Evolutionary conservation across 2,888 invertebrate genomes (phyloP), one percentile per base, ranked within the genome.

Genomic region (Stenodema calcarata): DNA sequence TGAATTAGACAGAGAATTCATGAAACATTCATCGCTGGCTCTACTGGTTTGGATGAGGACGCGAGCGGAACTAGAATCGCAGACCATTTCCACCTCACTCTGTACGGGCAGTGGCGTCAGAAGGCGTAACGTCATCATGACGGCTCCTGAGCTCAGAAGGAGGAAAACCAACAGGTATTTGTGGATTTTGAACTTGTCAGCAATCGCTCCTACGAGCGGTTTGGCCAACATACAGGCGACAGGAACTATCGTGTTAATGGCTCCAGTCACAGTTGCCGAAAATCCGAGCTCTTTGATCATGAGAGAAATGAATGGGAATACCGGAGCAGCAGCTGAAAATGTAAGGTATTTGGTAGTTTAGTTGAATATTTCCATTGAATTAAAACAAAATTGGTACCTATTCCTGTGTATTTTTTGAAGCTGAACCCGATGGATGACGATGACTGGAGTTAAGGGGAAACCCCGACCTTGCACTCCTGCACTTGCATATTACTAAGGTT

Each of bases 171-270:
- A 6, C 14, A 87, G 12, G 18, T 14, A 16, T 41, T 89, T 93
- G 93, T 86, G 89, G 50, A 82, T 82, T 44, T 78, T 75, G 44
- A 84, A 86, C 69, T 86, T 86, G 62, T 88, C 88, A 0, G 87
- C 86, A 6, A 88, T 47, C 11, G 84, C 42, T 12, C 88, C 88
- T 16, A 82, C 23, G 7, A 76, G 23, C 1, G 86, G 87, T 44
- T 87, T 88, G 14, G 44, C 73, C 28, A 87, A 30, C 54, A 87
- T 86, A 44, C 82, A 70, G 27, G 76, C 18, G 4, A 88, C n/a
- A 11, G 87, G 88, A 12, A 75, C 70, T 9, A 86, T 75, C 11
- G 87, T 86, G 62, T 54, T 62, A 18, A 87, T 84, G 73, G 47
- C 79, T 42, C 88, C 88, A 0, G 86, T 80, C 3, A 75, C 80